Evolutionary conservation across 2,888 invertebrate genomes (phyloP), one percentile per base, ranked within the genome.

Genomic region (Papilio demoleus): DNA sequence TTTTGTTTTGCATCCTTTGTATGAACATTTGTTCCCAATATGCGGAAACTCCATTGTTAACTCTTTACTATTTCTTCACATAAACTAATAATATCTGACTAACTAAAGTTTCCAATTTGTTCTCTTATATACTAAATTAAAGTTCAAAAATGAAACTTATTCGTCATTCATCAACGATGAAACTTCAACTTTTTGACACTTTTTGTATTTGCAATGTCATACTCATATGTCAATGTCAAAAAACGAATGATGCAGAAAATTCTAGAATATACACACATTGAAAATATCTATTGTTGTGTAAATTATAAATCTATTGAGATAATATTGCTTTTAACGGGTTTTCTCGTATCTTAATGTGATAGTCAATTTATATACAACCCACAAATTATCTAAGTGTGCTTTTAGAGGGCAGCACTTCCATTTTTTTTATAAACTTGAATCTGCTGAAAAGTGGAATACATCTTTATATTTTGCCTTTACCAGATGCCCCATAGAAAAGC

Each of bases 1-100:
- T 88, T 97, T 98, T 68, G 95, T 95, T 85, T 97, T 98, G 82
- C 99, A 99, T 17, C 96, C 96, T 87, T 96, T 96, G 72, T 94
- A 93, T 3, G 96, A 95, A 86, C 99, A 99, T 74, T 94, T 95
- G 84, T 99, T 94, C 76, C 99, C 99, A 77, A 99, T 91, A 84
- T 97, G 94, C 71, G 99, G 99, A 81, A 99, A 96, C 87, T 99
- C 99, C 98, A 99, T 98, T 76, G 38, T 61, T 59, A 63, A 22
- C 19, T 50, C 36, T 40, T 64, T 5, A 63, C 67, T 34, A 56
- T 42, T 53, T 34, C 24, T 27, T 19, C 14, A 61, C 27, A 27
- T 22, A 17, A 61, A 61, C 19, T 19, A n/a, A 38, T n/a, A n/a
- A n/a, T 19, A 67, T 67, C 6, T 31, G 36, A 67, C 53, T 47